A percentile compares a stretch with the other conserved stretches of the same genome.
These are phyloP conservation scores for Daboia siamensis DNA, from an alignment of 2,113 vertebrate species.

Conservation along the genomic window DNA sequence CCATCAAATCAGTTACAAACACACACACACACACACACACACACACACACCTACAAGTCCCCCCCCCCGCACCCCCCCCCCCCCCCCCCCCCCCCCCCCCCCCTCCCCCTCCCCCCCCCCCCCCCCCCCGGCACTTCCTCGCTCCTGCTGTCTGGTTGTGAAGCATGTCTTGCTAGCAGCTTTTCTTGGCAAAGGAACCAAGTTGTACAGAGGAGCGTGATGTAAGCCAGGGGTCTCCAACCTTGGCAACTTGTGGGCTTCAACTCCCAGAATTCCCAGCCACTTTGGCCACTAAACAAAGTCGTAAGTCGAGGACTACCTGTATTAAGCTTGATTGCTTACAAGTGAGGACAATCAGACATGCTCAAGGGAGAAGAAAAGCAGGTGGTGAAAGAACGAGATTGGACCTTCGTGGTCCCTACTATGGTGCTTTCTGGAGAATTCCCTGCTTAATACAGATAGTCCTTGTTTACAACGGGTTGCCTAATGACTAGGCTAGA, in stretches of 20 bases:
- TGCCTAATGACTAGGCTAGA: background rate
- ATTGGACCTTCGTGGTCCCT: background rate
- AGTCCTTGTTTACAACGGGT: background rate
- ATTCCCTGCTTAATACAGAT: background rate
- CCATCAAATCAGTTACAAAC: fast-evolving
- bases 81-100: too few species aligned
- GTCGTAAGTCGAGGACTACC: too few species aligned
- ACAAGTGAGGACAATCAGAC: background rate
- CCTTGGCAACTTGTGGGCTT: too few species aligned
- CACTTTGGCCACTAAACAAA: too few species aligned
- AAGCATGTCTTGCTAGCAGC: background rate
- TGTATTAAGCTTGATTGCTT: too few species aligned
- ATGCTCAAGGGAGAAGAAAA: background rate
- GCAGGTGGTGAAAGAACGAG: fast-evolving
- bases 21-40: background rate
- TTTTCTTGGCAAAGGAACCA: background rate
- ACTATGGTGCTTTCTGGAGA: background rate
- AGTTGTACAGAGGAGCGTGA: too few species aligned
- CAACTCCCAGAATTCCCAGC: too few species aligned
- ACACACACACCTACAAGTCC: too few species aligned
- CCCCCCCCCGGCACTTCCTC: background rate
- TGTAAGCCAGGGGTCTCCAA: too few species aligned
- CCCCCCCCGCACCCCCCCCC: too few species aligned
- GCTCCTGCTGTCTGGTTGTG: background rate
- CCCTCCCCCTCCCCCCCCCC: too few species aligned